phyloP scores from a whole-genome alignment of 2,797 vertebrate genomes.

The Scarus forsteni region DNA sequence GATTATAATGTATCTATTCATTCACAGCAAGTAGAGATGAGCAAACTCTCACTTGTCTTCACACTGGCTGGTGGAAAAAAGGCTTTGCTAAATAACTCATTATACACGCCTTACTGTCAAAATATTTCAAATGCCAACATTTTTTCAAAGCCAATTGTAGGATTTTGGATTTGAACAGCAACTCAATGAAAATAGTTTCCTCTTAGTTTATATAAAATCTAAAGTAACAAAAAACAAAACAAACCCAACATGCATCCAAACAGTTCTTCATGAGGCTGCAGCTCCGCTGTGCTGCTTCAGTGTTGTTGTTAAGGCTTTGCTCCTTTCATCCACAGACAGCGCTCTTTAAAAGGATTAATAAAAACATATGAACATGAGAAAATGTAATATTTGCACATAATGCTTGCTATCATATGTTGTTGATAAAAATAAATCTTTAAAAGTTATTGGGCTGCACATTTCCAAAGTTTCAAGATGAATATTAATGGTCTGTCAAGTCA shows the following conservation, averaged over 20 bases:
- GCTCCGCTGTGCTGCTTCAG: conserved; percentile 41
- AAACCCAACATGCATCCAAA: neutral
- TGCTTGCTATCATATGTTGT: too few relatives aligned
- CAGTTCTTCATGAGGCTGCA: neutral
- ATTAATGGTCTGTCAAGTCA: neutral
- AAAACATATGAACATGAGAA: neutral
- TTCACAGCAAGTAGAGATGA: too few relatives aligned
- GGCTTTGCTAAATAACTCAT: too few relatives aligned
- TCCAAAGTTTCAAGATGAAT: neutral
- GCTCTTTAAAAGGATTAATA: conserved; percentile 54
- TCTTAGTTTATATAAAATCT: too few relatives aligned
- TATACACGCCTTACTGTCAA: too few relatives aligned
- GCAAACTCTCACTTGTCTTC: too few relatives aligned
- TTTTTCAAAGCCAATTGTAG: too few relatives aligned
- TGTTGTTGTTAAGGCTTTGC: conserved; percentile 41
- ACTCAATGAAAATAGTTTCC: too few relatives aligned
- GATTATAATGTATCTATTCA: too few relatives aligned
- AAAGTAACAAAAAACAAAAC: neutral
- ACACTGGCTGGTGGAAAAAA: too few relatives aligned
- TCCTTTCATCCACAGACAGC: conserved; percentile 55
- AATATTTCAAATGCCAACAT: too few relatives aligned
- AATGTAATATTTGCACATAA: neutral
- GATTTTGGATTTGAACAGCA: too few relatives aligned
- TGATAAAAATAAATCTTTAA: neutral
- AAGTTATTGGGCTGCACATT: neutral